Evolutionary conservation across 2,797 vertebrate species (phyloP).

Genomic region (Salmo trutta): DNA sequence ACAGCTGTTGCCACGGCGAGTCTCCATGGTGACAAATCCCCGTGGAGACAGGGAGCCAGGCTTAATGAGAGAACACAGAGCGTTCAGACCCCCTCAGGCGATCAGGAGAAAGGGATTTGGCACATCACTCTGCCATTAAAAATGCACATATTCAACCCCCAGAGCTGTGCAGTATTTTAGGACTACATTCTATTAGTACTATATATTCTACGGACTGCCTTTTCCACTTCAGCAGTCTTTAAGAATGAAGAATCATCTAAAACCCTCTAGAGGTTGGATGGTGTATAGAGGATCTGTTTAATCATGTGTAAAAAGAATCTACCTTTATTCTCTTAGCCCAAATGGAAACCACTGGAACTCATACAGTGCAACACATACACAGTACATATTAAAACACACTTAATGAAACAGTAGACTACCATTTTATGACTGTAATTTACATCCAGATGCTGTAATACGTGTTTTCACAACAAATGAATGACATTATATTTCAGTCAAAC

Average conservation of each 20-base stretch:
- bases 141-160: background rate
- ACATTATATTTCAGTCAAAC: background rate
- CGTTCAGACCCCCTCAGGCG: background rate
- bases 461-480: background rate
- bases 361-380: background rate
- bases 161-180: background rate
- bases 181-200: background rate
- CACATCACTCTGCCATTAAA: constrained; percentile 14
- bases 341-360: background rate
- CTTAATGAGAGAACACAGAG: constrained; percentile 19
- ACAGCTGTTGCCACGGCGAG: constrained; percentile 54
- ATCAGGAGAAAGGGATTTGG: constrained; percentile 6
- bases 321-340: background rate
- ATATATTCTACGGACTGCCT: background rate
- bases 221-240: background rate
- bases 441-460: background rate
- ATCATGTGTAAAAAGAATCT: background rate
- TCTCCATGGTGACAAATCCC: constrained; percentile 49
- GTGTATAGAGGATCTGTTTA: background rate
- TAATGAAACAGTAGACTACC: too few species aligned
- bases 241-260: background rate
- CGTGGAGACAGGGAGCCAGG: constrained; percentile 31
- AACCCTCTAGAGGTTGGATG: background rate
- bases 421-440: background rate
- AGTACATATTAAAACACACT: too few species aligned